Conservation (phyloP, 2,888 invertebrate genomes). For the Stramonita haemastoma region DNA sequence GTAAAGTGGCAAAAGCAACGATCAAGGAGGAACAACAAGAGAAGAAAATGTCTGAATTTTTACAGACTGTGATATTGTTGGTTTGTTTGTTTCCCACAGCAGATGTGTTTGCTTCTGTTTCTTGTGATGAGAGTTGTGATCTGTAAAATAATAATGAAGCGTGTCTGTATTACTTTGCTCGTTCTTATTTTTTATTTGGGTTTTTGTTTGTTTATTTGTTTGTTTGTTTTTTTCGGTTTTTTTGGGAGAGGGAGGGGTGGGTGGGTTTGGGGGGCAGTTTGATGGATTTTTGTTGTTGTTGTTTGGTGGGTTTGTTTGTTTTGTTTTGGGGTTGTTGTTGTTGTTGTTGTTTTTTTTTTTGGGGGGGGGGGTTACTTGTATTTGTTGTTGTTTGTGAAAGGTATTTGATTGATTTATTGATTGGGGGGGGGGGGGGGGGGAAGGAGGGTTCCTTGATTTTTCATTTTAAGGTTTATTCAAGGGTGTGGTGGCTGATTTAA, state of each 20-base stretch:
- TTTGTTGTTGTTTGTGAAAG: neutral
- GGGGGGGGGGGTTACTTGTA: no score
- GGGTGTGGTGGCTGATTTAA: neutral
- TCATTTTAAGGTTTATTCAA: neutral
- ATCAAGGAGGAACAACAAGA: neutral
- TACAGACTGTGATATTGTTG: neutral
- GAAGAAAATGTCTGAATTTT: neutral
- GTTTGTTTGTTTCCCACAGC: neutral
- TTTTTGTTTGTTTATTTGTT: neutral
- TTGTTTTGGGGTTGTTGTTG: no score
- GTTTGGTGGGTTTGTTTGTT: no score
- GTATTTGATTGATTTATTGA: neutral
- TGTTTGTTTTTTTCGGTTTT: neutral
- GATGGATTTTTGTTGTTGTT: no score
- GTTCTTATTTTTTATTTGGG: neutral
- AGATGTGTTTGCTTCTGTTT: neutral
- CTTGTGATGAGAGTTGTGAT: neutral
- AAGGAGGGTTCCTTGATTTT: neutral
- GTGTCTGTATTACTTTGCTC: neutral
- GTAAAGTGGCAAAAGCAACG: no score
- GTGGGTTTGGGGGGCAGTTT: no score
- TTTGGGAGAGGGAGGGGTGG: neutral
- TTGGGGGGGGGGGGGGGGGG: neutral
- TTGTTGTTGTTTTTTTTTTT: no score
- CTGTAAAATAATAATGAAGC: neutral